These are phyloP conservation scores for Cistogaster globosa DNA, from an alignment of 2,888 invertebrate genomes.

Conservation along the genomic window DNA sequence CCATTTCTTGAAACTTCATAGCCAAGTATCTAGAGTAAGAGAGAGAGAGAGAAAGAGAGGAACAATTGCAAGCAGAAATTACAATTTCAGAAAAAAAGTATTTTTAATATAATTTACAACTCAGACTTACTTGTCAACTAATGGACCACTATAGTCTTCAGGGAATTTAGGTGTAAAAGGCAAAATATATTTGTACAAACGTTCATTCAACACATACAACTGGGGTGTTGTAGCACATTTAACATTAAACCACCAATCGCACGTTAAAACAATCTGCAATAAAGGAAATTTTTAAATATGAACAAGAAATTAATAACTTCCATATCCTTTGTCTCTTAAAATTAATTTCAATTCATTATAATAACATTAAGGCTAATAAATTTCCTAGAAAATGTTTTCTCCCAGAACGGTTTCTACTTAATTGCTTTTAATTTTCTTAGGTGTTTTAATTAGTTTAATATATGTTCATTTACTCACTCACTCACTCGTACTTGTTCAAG, in stretches of 20 bases:
- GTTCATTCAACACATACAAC: conserved; percentile 93
- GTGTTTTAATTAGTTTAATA: conserved; percentile 67
- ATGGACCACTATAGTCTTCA: conserved; percentile 93
- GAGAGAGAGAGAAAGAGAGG: neutral
- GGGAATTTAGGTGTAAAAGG: conserved; percentile 94
- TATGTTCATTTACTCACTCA: conserved; percentile 30
- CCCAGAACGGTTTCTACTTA: conserved; percentile 46
- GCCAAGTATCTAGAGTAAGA: conserved; percentile 87
- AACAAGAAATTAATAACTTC: conserved; percentile 38
- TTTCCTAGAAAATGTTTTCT: conserved; percentile 53
- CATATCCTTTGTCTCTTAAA: conserved; percentile 35
- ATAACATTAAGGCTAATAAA: conserved; percentile 63
- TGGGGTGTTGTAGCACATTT: conserved; percentile 92
- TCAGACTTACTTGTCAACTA: conserved; percentile 89
- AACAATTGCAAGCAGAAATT: neutral
- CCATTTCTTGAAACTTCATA: conserved; percentile 93
- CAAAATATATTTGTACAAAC: conserved; percentile 93
- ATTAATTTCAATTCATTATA: conserved; percentile 56
- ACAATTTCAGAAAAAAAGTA: neutral
- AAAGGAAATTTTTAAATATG: conserved; percentile 21
- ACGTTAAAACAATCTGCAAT: conserved; percentile 88
- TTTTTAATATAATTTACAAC: neutral
- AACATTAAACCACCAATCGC: conserved; percentile 97
- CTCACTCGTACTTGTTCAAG: conserved; percentile 23
- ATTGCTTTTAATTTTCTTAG: conserved; percentile 66